Conservation (phyloP, 2,797 vertebrate species). For the Coccyzus lansbergi region DNA sequence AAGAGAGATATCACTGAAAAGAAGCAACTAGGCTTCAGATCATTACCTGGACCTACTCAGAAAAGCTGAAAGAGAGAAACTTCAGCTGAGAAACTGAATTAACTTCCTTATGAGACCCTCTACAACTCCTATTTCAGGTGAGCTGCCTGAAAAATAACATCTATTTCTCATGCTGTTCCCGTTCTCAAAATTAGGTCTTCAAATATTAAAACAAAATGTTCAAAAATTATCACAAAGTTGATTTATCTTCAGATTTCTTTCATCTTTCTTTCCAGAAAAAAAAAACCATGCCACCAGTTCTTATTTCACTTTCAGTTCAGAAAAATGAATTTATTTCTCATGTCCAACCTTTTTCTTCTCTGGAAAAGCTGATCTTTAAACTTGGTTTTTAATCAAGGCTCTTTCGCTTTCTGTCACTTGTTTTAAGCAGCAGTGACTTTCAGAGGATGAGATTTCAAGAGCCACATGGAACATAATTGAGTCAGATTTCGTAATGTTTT, state of each 20-base stretch:
- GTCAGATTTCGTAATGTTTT: background rate
- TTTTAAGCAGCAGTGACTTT: background rate
- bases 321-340: background rate
- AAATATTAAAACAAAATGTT: background rate
- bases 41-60: background rate
- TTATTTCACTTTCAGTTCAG: background rate
- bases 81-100: background rate
- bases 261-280: background rate
- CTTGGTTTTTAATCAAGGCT: background rate
- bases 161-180: background rate
- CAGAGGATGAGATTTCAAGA: background rate
- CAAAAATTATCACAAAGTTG: background rate
- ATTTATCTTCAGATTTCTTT: background rate
- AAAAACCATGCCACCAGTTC: background rate
- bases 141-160: background rate
- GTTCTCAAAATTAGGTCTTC: background rate
- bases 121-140: background rate
- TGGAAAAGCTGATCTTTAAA: background rate
- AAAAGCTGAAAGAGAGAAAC: background rate
- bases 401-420: background rate
- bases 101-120: background rate
- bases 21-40: background rate
- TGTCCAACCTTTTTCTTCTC: background rate
- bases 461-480: background rate
- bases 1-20: background rate